Percentiles rank a stretch among this genome's conserved stretches.
Conservation (phyloP, 1,140 invertebrate genomes). For the Hycleus phaleratus region DNA sequence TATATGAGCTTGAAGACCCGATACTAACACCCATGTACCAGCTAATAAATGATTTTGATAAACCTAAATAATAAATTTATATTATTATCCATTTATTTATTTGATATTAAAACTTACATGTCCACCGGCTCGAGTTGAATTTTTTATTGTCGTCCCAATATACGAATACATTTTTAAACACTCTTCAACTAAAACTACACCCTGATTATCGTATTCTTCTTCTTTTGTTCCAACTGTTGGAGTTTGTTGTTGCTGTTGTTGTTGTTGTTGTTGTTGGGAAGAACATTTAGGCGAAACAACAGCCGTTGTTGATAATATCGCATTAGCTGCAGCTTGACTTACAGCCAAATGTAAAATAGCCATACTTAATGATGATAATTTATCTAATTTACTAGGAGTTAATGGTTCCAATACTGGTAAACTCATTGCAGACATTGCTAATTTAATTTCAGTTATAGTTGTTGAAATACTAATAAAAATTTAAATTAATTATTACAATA, state of each 20-base stretch:
- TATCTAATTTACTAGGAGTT: constrained; percentile 68
- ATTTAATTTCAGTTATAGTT: constrained; percentile 73
- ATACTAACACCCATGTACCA: constrained; percentile 78
- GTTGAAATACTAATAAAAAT: constrained; percentile 60
- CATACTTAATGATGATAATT: constrained; percentile 72
- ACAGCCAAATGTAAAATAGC: constrained; percentile 72
- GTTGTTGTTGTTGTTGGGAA: constrained; percentile 27
- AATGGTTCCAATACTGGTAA: constrained; percentile 82
- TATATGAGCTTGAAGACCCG: constrained; percentile 70
- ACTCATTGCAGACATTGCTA: constrained; percentile 73
- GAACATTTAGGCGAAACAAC: constrained; percentile 54
- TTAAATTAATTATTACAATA: constrained; percentile 6
- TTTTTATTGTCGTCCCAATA: constrained; percentile 71
- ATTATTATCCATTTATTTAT: not conserved
- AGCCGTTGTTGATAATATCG: constrained; percentile 56
- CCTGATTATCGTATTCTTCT: constrained; percentile 60
- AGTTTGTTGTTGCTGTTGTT: constrained; percentile 36
- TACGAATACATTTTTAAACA: constrained; percentile 74
- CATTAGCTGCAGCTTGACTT: constrained; percentile 58
- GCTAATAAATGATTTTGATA: constrained; percentile 84
- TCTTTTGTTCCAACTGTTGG: constrained; percentile 40
- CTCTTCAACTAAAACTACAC: constrained; percentile 62
- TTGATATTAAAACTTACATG: constrained; percentile 55
- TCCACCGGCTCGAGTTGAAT: constrained; percentile 77
- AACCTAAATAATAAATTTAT: constrained; percentile 45